phyloP scores from a whole-genome alignment of 2,888 invertebrate species.

The Hedya salicella region DNA sequence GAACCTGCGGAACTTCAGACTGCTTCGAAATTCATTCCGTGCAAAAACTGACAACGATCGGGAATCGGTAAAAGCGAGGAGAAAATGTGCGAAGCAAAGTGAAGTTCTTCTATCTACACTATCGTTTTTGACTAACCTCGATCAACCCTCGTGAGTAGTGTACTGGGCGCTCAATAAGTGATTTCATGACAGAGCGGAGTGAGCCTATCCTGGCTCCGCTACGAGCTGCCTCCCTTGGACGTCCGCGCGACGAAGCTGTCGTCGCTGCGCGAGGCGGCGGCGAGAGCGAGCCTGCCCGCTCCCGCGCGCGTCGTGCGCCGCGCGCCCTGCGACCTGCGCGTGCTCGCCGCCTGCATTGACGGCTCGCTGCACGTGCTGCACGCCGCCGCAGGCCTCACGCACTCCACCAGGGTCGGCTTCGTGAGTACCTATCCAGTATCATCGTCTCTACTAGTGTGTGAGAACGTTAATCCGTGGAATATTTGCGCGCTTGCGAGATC shows the following conservation, averaged over 20 bases:
- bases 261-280: conserved; percentile 81
- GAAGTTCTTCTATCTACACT: no score
- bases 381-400: conserved; percentile 89
- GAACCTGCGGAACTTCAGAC: no score
- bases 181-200: conserved; percentile 63
- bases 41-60: no score
- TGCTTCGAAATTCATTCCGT: no score
- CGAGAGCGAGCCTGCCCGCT: conserved; percentile 83
- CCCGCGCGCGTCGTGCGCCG: conserved; percentile 63
- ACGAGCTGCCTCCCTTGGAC: conserved; percentile 88
- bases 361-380: conserved; percentile 93
- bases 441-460: no score
- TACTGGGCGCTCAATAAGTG: no score
- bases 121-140: no score
- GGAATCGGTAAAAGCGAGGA: no score
- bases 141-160: no score
- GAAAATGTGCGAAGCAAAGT: no score
- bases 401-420: conserved; percentile 91
- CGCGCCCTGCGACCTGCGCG: conserved; percentile 87
- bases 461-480: no score
- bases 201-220: conserved; percentile 87
- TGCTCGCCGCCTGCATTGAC: conserved; percentile 93
- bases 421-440: conserved; percentile 84
- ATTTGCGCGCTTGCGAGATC: conserved; percentile 9
- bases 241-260: conserved; percentile 80